Conservation (phyloP, 2,888 invertebrate species). For the Reticulitermes lucifugus region DNA sequence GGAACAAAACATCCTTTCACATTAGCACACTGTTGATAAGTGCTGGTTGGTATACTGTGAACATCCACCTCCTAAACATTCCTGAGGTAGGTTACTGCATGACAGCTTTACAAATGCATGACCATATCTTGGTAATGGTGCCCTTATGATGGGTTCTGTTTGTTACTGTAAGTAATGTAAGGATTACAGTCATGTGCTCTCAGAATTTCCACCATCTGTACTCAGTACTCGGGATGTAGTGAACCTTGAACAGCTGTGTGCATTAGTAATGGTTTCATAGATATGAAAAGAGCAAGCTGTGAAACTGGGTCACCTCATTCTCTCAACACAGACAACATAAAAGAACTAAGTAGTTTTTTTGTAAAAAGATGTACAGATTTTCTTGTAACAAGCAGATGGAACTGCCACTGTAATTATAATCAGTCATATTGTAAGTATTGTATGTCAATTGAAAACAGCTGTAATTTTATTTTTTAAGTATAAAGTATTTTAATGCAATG, state of each 20-base stretch:
- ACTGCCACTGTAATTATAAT: slow-evolving; percentile 25
- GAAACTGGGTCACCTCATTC: neutral
- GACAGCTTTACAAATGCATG: no score
- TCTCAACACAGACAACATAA: neutral
- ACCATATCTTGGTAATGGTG: no score
- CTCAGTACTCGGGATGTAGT: no score
- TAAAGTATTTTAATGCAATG: slow-evolving; percentile 26
- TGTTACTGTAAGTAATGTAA: no score
- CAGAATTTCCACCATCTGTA: no score
- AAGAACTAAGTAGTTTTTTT: neutral
- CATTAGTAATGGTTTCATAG: neutral
- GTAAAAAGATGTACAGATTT: slow-evolving; percentile 37
- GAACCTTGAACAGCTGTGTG: neutral
- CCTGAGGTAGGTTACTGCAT: no score
- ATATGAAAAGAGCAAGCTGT: neutral
- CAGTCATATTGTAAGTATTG: slow-evolving; percentile 30
- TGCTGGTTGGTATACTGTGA: no score
- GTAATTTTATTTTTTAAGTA: slow-evolving; percentile 25
- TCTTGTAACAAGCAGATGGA: slow-evolving; percentile 15
- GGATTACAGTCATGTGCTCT: no score
- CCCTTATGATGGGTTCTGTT: no score
- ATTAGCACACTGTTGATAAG: no score
- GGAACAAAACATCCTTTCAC: no score
- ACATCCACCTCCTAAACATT: no score
- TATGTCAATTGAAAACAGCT: slow-evolving; percentile 25